Base-by-base conservation (phyloP, 2,797 vertebrate genomes). In the Adelosebastes latens region DNA sequence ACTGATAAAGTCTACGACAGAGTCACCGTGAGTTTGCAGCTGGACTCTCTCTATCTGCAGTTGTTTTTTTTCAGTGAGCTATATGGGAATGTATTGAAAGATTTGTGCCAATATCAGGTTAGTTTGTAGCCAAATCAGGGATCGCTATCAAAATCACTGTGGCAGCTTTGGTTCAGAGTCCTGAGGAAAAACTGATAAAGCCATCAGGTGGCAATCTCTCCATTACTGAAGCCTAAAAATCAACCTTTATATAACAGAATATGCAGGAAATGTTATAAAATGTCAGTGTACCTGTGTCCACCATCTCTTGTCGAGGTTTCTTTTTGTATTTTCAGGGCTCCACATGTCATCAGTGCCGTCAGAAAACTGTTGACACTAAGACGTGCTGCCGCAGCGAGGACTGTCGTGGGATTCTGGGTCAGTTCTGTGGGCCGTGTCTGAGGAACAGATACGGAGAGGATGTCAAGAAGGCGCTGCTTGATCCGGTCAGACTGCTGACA, bases 401-500 rank as follows among this genome's bases (percentile, higher is more conserved):
- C 46, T 96, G 96, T 39, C 92, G 85, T 1, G 96, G 96, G 31
- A 90, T 96, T 75, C 91, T 89, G 80, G 96, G 96, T 42, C 95
- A 96, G 89, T 96, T 96, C 92, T 96, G 96, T 42, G 96, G 96
- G n/a, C 96, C 95, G 0, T 96, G 96, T 64, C 88, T 96, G 83
- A 95, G 93, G 75, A 96, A 96, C 90, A 72, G 96, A 91, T 96
- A 96, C 1, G 96, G 96, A 68, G 96, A 96, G 55, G 95, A 96
- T 4, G 95, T 95, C 8, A 94, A 63, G 78, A 94, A 91, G 31
- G 96, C 93, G 2, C 91, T 96, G 74, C 90, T 95, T 10, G 94
- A 96, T 83, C 94, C 94, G 86, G 96, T 96, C 49, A 90, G 94
- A 62, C 75, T 13, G 20, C 36, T 63, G 5, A 34, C 46, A 64